These are phyloP conservation scores for Asarcornis scutulata DNA, from an alignment of 2,113 vertebrate species.

Conservation along the genomic window DNA sequence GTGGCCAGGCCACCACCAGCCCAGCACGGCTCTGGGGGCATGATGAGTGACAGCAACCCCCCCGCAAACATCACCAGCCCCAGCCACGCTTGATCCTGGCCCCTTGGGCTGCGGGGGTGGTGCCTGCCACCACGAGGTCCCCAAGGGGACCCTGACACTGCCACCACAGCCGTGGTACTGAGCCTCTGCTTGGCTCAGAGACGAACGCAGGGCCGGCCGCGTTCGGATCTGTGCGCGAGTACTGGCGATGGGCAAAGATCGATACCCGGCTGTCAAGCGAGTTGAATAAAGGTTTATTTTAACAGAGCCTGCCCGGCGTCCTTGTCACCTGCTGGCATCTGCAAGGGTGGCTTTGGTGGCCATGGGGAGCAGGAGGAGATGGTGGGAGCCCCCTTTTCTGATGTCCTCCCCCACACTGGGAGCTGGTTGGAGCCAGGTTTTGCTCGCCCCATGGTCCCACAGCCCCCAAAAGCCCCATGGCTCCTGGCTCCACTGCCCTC, in stretches of 20 bases:
- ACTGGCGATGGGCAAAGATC: neutral
- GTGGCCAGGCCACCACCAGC: neutral
- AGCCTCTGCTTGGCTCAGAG: neutral
- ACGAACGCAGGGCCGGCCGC: neutral
- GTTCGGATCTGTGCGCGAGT: neutral
- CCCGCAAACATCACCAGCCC: neutral
- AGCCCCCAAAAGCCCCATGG: neutral
- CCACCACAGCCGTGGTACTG: rapidly evolving
- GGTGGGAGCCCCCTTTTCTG: neutral
- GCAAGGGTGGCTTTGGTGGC: rapidly evolving
- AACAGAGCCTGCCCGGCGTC: constrained; percentile 12
- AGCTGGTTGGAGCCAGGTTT: neutral
- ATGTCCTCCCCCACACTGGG: neutral
- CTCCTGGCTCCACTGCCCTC: neutral
- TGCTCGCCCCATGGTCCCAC: neutral
- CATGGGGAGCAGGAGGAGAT: neutral
- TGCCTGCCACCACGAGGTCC: neutral
- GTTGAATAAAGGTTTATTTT: constrained; percentile 60
- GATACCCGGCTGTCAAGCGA: neutral
- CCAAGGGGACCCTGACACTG: neutral
- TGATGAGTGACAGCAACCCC: neutral
- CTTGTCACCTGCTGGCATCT: neutral
- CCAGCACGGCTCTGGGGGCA: neutral
- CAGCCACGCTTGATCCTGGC: rapidly evolving
- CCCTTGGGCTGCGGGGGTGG: neutral